A percentile compares a stretch with the other conserved stretches of the same genome.
These are phyloP conservation scores for Dinocampus coccinellae DNA, from an alignment of 2,888 invertebrate species.

Conservation along the genomic window DNA sequence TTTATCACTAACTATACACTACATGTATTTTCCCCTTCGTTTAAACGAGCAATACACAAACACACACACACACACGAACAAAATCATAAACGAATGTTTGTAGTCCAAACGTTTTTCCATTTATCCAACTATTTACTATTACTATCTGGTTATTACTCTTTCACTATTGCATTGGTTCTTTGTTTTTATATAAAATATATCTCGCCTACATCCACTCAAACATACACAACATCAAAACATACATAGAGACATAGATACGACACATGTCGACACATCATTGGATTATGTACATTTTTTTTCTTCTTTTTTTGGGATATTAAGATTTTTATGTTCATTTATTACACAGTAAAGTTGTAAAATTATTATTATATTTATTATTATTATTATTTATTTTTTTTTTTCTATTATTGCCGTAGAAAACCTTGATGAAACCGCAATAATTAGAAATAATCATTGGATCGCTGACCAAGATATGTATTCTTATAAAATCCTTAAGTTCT, in stretches of 20 bases:
- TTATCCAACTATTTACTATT: constrained; percentile 13
- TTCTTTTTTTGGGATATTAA: not conserved
- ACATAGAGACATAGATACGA: no score
- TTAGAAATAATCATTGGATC: constrained; percentile 3
- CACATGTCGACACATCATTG: not conserved
- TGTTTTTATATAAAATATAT: not conserved
- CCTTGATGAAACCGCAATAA: constrained; percentile 1
- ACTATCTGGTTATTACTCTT: constrained; percentile 1
- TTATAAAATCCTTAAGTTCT: not conserved
- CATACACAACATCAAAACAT: no score
- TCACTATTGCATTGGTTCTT: constrained; percentile 3
- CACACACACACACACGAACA: not conserved
- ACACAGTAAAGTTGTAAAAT: not conserved
- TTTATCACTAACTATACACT: constrained; percentile 37
- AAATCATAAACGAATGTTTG: not conserved
- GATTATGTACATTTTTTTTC: not conserved
- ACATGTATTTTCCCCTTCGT: constrained; percentile 42
- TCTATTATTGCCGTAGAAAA: no score
- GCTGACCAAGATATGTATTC: not conserved
- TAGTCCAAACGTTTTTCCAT: not conserved
- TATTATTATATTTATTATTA: not conserved
- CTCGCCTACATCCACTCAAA: constrained; percentile 1
- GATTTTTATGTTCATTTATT: not conserved
- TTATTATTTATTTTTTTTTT: no score
- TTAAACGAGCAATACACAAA: constrained; percentile 19